Evolutionary conservation across 1,140 invertebrate species (phyloP), one percentile per base, ranked within the genome.

Genomic region (Diorhabda carinulata): DNA sequence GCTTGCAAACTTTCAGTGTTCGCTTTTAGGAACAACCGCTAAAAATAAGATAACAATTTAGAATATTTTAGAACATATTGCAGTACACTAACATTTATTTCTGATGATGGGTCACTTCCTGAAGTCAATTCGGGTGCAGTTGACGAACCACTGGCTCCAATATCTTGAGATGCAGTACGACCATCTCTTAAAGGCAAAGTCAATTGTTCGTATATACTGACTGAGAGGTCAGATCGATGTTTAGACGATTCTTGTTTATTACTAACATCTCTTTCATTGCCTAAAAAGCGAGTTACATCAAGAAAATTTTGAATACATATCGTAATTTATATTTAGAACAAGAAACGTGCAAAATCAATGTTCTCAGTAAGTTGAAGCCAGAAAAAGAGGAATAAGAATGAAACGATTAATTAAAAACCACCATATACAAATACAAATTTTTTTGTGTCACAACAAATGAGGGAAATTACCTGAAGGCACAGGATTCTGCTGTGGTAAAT

Each of bases 131-230:
- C 78, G 6, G 67, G 71, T 76, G 80, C 52, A 72, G 77, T 61
- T 77, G 64, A 81, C n/a, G 80, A 66, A 44, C 81, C 78, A 71
- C 78, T 83, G n/a, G 78, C 76, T 3, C 76, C 71, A 59, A 59
- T 4, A 43, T 76, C 70, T 8, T 43, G 45, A 43, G 67, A 69
- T 52, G 68, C 61, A n/a, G 72, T 67, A 57, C 74, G 74, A 69
- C 84, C 86, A 74, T 87, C 86, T 73, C 86, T 82, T 56, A 90
- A 74, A 0, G 88, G 89, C 70, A 87, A 85, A 40, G 88, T 86
- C 57, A 91, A 76, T 71, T 90, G 88, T 74, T 90, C 88, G 9
- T 90, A 79, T 71, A 91, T 89, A 52, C 84, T 84, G 3, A 83
- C 83, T 0, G 88, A 89, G 25, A 90, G 79, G 80, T 91, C 88